phyloP scores from a whole-genome alignment of 2,113 vertebrate genomes.

The Xyrauchen texanus region DNA sequence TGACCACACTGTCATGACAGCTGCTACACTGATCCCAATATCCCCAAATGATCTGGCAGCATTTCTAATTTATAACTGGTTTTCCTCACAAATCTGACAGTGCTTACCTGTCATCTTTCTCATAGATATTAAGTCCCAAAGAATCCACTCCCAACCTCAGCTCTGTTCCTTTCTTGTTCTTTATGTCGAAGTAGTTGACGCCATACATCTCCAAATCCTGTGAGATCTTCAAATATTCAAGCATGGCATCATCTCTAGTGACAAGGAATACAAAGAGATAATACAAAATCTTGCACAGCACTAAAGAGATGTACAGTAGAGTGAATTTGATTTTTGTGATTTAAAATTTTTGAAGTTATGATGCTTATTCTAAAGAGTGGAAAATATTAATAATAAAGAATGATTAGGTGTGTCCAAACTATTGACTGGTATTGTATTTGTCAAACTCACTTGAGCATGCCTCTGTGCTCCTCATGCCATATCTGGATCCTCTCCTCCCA shows the following conservation, averaged over 20 bases:
- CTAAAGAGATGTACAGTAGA: not conserved
- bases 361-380: too few relatives aligned
- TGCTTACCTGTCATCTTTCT: slow-evolving; percentile 88
- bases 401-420: too few relatives aligned
- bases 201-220: slow-evolving; percentile 99
- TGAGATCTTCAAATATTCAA: slow-evolving; percentile 95
- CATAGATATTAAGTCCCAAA: slow-evolving; percentile 95
- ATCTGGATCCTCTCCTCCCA: slow-evolving; percentile 95
- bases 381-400: too few relatives aligned
- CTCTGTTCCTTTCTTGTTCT: slow-evolving; percentile 96
- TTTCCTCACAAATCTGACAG: not conserved
- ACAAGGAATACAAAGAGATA: not conserved
- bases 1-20: slow-evolving; percentile 47
- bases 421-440: not conserved
- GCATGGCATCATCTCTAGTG: slow-evolving; percentile 86
- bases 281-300: not conserved
- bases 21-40: slow-evolving; percentile 43
- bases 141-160: slow-evolving; percentile 95
- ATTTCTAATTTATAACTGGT: not conserved
- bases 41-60: not conserved
- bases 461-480: slow-evolving; percentile 91
- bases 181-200: slow-evolving; percentile 97
- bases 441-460: slow-evolving; percentile 87
- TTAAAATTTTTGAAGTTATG: too few relatives aligned
- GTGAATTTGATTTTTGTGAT: too few relatives aligned